Percentiles rank a stretch among this genome's conserved stretches.
These are phyloP conservation scores for Hydra vulgaris DNA, from an alignment of 30 jellyfish, hydroid and myxozoan species.

Conservation along the genomic window DNA sequence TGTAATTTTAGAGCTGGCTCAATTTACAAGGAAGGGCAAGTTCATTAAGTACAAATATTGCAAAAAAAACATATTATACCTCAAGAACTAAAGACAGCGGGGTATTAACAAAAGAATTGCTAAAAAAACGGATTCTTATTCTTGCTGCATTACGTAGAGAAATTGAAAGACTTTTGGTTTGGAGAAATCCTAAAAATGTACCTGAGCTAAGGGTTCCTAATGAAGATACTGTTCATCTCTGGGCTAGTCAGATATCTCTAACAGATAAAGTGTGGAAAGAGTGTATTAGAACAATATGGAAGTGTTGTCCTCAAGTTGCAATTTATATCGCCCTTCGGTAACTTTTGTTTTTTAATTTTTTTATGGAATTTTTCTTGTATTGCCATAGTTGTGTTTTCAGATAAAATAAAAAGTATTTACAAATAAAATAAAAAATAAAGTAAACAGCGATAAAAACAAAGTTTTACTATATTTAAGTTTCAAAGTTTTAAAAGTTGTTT, in stretches of 20 bases:
- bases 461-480: no score
- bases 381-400: no score
- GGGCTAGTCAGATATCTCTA: conserved; percentile 71
- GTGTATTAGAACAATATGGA: conserved; percentile 87
- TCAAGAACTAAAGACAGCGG: conserved; percentile 55
- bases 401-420: no score
- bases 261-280: conserved; percentile 92
- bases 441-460: no score
- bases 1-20: conserved; percentile 70
- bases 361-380: neutral
- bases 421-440: no score
- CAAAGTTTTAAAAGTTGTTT: no score
- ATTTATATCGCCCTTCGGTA: conserved; percentile 71
- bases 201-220: conserved; percentile 51
- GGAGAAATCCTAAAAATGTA: conserved; percentile 85
- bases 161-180: conserved; percentile 77
- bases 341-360: neutral
- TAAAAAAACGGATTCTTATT: conserved; percentile 68
- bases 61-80: conserved; percentile 31
- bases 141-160: conserved; percentile 77
- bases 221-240: conserved; percentile 64
- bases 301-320: conserved; percentile 72
- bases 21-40: conserved; percentile 49
- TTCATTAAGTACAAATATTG: neutral
- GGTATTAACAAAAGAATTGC: conserved; percentile 66